These are phyloP conservation scores for Theristicus caerulescens DNA, from an alignment of 2,113 vertebrate species.

Conservation along the genomic window DNA sequence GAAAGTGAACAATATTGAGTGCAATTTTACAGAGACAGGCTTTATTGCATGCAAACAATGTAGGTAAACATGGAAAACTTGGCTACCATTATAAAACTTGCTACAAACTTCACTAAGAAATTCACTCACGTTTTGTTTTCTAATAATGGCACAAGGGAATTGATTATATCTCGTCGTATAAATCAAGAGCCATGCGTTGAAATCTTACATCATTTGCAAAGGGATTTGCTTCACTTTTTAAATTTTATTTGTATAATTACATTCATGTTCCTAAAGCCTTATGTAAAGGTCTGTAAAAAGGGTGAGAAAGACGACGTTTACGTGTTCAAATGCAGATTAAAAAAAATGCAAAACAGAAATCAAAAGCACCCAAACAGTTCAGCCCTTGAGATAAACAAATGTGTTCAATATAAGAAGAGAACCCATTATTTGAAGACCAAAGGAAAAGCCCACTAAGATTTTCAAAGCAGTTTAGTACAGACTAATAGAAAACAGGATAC, in stretches of 20 bases:
- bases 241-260: not conserved
- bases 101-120: not conserved
- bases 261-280: not conserved
- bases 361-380: conserved; percentile 49
- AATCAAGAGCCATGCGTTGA: not conserved
- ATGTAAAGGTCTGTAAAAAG: not conserved
- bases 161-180: not conserved
- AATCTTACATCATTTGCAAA: not conserved
- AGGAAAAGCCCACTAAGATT: conserved; percentile 51
- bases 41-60: not conserved
- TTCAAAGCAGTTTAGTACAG: conserved; percentile 53
- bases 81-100: not conserved
- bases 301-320: not conserved
- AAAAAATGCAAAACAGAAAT: conserved; percentile 46
- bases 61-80: not conserved
- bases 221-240: not conserved
- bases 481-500: conserved; percentile 68
- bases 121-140: not conserved
- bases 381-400: conserved; percentile 62
- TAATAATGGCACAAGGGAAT: not conserved
- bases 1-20: not conserved
- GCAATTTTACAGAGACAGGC: not conserved
- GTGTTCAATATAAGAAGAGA: conserved; percentile 40
- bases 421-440: conserved; percentile 44
- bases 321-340: not conserved